phyloP scores from a whole-genome alignment of 2,113 vertebrate species.

The Miniopterus natalensis region DNA sequence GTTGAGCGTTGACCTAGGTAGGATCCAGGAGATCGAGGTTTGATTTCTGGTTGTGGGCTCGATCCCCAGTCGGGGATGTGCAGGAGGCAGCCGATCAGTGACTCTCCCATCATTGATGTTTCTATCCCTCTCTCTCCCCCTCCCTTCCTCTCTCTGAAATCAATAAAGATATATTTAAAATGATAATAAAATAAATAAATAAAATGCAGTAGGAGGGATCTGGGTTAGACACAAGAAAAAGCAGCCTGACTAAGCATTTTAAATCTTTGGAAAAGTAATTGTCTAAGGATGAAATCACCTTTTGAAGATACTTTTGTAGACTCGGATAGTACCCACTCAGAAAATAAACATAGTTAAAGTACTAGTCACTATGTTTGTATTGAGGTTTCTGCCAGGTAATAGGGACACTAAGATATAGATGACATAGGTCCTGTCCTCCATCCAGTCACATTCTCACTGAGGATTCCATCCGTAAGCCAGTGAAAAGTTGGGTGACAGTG shows the following conservation, averaged over 20 bases:
- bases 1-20: too few species aligned
- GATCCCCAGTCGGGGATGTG: too few species aligned
- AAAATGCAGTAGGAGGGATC: not conserved
- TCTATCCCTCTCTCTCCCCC: too few species aligned
- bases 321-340: not conserved
- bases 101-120: too few species aligned
- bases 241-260: not conserved
- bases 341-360: not conserved
- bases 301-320: not conserved
- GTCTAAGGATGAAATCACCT: not conserved
- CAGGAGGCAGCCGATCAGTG: too few species aligned
- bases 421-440: not conserved
- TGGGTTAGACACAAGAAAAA: constrained; percentile 32
- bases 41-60: too few species aligned
- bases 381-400: not conserved
- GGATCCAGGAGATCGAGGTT: too few species aligned
- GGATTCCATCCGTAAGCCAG: not conserved
- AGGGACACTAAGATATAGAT: not conserved
- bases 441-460: not conserved
- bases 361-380: not conserved
- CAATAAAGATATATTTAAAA: too few species aligned
- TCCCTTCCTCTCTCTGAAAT: too few species aligned
- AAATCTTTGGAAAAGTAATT: constrained; percentile 22
- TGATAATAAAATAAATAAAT: not conserved
- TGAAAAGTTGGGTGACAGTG: not conserved